Conservation (phyloP, 2,797 vertebrate genomes). For the Spondyliosoma cantharus region DNA sequence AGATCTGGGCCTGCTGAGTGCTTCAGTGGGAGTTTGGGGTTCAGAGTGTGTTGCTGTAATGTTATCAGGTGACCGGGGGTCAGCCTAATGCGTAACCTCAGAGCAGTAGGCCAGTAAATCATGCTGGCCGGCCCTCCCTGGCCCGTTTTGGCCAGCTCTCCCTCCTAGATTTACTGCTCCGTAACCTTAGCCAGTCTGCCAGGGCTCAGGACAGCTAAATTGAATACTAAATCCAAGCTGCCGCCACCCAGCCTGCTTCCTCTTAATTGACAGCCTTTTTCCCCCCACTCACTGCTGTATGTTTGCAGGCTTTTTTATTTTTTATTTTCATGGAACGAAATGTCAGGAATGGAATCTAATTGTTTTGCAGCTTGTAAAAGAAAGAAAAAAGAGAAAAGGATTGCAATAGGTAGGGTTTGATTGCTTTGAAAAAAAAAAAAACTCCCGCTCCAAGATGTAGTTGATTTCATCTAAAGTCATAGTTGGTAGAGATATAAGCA, state of each 20-base stretch:
- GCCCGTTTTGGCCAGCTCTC: slow-evolving; percentile 79
- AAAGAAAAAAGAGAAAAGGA: slow-evolving; percentile 28
- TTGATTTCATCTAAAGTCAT: slow-evolving; percentile 44
- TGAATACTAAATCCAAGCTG: slow-evolving; percentile 88
- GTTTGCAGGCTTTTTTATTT: slow-evolving; percentile 58
- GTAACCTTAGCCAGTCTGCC: slow-evolving; percentile 86
- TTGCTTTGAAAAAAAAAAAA: slow-evolving; percentile 38
- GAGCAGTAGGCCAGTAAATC: slow-evolving; percentile 84
- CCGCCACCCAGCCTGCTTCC: slow-evolving; percentile 78
- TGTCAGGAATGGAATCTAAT: slow-evolving; percentile 64
- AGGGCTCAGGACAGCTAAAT: slow-evolving; percentile 86
- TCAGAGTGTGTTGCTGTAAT: slow-evolving; percentile 83
- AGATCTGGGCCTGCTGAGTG: slow-evolving; percentile 77
- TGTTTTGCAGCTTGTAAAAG: slow-evolving; percentile 55
- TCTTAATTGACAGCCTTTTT: slow-evolving; percentile 74
- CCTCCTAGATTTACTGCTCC: slow-evolving; percentile 85
- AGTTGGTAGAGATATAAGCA: slow-evolving; percentile 33
- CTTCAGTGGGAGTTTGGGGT: slow-evolving; percentile 82
- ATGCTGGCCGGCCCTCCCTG: slow-evolving; percentile 75
- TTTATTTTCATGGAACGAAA: slow-evolving; percentile 70
- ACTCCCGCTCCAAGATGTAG: slow-evolving; percentile 40
- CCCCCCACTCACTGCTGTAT: slow-evolving; percentile 39
- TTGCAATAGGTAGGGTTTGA: slow-evolving; percentile 38
- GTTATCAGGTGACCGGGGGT: slow-evolving; percentile 83
- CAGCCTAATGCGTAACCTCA: slow-evolving; percentile 84